Conservation (phyloP, 37 sponge, comb jelly and placozoan genomes). For the Hexactinellida sp. region DNA sequence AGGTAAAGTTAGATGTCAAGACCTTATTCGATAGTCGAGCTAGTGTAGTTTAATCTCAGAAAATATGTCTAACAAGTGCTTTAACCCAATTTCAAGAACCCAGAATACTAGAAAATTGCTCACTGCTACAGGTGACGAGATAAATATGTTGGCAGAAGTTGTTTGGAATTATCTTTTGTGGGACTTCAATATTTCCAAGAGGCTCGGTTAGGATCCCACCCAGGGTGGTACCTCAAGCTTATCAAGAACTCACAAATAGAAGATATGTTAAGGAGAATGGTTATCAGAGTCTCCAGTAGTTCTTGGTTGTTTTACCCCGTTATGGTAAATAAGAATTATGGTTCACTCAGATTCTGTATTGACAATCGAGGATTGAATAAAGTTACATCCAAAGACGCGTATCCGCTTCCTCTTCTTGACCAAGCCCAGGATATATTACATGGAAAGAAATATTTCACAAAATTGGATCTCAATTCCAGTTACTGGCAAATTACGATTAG, state of each 20-base stretch:
- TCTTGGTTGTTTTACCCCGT: not conserved
- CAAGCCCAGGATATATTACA: not conserved
- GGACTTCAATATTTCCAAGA: too few species aligned
- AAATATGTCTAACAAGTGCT: too few species aligned
- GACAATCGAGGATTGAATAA: not conserved
- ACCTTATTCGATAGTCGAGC: too few species aligned
- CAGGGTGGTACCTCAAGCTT: not conserved
- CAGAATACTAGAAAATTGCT: too few species aligned
- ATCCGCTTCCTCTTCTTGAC: not conserved
- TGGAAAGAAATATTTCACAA: not conserved
- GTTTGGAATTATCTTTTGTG: too few species aligned
- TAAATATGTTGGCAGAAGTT: too few species aligned
- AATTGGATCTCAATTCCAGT: not conserved
- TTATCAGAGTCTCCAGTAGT: not conserved
- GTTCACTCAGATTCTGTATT: not conserved
- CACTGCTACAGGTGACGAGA: too few species aligned
- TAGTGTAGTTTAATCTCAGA: too few species aligned
- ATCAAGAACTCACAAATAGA: slow-evolving; percentile 3
- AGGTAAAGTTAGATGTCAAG: too few species aligned
- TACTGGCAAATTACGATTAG: slow-evolving; percentile 1
- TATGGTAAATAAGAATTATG: not conserved
- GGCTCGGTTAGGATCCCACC: not conserved
- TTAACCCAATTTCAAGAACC: too few species aligned
- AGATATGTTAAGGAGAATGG: not conserved
- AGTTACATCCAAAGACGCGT: not conserved